These are phyloP conservation scores for Anarhynchus alexandrinus DNA, from an alignment of 2,113 vertebrate species.

Conservation along the genomic window DNA sequence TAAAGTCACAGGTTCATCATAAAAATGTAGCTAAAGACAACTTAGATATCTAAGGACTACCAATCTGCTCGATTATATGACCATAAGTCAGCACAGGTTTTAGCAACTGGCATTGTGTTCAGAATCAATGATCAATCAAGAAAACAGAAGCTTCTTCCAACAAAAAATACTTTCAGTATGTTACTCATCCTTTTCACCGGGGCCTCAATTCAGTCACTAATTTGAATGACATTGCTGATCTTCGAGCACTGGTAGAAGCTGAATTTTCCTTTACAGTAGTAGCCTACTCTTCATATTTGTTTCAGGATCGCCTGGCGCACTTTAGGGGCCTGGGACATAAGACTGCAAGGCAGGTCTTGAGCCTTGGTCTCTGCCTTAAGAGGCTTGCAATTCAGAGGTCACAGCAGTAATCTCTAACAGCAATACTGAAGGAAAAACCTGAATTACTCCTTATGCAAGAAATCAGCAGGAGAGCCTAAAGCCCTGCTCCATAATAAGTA, in stretches of 20 bases:
- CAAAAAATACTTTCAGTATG: background rate
- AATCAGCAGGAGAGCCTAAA: background rate
- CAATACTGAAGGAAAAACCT: background rate
- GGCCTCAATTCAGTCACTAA: background rate
- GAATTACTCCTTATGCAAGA: background rate
- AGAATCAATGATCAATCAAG: background rate
- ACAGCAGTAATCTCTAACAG: background rate
- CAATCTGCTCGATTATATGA: background rate
- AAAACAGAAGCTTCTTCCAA: background rate
- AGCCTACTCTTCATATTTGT: background rate
- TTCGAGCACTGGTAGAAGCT: background rate
- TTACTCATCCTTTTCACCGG: background rate
- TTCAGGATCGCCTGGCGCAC: background rate
- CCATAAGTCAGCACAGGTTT: background rate
- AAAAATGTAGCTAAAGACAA: background rate
- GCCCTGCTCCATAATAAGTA: background rate
- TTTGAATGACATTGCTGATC: background rate
- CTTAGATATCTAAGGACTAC: background rate
- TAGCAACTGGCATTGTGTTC: background rate
- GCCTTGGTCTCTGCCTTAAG: background rate
- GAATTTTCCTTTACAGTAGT: background rate
- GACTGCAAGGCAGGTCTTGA: background rate
- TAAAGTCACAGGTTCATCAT: background rate
- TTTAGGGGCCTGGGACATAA: background rate
- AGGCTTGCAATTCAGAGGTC: background rate